Conservation (phyloP, 2,113 vertebrate species). For the Jacana jacana region DNA sequence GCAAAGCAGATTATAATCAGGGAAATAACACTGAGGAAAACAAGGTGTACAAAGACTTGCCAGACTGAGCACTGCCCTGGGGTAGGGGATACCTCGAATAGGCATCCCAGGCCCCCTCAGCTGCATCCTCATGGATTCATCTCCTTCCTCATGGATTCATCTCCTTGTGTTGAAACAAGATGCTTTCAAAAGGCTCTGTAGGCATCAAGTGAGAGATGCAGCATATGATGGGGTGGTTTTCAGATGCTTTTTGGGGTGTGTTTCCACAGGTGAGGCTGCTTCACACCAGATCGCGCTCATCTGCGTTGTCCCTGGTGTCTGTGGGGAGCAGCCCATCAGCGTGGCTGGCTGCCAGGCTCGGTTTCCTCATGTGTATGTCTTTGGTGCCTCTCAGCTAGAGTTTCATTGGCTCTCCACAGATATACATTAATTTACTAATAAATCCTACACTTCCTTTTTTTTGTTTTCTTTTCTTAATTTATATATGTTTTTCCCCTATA, state of each 20-base stretch:
- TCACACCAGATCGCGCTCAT: fast-evolving
- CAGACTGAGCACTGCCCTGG: background rate
- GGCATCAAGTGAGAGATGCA: background rate
- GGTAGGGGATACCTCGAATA: fast-evolving
- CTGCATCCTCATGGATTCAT: background rate
- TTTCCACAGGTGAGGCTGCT: background rate
- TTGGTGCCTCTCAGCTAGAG: background rate
- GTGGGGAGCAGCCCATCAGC: background rate
- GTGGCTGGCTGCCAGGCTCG: fast-evolving
- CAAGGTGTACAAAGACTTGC: background rate
- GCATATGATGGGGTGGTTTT: background rate
- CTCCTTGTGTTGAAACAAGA: fast-evolving
- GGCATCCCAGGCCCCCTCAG: fast-evolving
- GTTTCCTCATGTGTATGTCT: fast-evolving
- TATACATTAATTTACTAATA: background rate
- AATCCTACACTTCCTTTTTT: background rate
- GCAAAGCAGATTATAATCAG: background rate
- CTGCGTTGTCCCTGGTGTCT: fast-evolving
- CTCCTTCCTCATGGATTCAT: no score
- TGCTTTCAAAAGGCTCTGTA: fast-evolving
- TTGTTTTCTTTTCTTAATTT: background rate
- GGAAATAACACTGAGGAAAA: background rate
- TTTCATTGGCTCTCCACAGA: background rate
- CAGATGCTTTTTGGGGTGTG: no score
- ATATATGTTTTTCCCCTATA: background rate